phyloP scores from a whole-genome alignment of 2,797 vertebrate genomes.

The Darevskia nairensis region DNA sequence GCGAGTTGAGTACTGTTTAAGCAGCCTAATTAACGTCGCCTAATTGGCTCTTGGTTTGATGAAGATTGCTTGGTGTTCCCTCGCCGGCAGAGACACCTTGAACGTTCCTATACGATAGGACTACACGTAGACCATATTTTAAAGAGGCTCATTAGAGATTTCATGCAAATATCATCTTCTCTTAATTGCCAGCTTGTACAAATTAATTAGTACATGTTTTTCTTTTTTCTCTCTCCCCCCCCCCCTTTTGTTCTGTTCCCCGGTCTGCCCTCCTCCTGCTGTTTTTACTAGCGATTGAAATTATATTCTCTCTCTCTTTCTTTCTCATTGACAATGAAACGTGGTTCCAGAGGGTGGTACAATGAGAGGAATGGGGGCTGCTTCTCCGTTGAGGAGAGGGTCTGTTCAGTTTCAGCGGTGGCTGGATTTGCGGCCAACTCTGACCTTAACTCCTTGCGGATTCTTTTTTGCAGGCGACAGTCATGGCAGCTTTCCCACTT shows the following conservation, averaged over 20 bases:
- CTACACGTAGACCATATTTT: slow-evolving; percentile 73
- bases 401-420: neutral
- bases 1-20: slow-evolving; percentile 69
- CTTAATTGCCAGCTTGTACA: slow-evolving; percentile 77
- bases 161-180: slow-evolving; percentile 69
- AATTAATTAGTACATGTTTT: slow-evolving; percentile 70
- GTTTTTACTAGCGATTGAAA: slow-evolving; percentile 52
- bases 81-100: slow-evolving; percentile 71
- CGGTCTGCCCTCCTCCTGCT: slow-evolving; percentile 53
- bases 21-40: slow-evolving; percentile 75
- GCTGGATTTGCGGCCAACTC: no score
- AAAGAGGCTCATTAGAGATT: slow-evolving; percentile 76
- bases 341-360: slow-evolving; percentile 28
- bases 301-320: neutral
- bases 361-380: slow-evolving; percentile 48
- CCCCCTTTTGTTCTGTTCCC: slow-evolving; percentile 64
- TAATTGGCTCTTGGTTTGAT: slow-evolving; percentile 71
- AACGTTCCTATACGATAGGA: slow-evolving; percentile 69
- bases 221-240: neutral
- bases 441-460: neutral
- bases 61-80: slow-evolving; percentile 71
- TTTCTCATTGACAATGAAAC: slow-evolving; percentile 48
- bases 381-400: no score
- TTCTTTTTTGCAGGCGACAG: neutral
- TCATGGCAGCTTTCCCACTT: neutral